Conservation (phyloP, 2,888 invertebrate species). For the Eudemis profundana region DNA sequence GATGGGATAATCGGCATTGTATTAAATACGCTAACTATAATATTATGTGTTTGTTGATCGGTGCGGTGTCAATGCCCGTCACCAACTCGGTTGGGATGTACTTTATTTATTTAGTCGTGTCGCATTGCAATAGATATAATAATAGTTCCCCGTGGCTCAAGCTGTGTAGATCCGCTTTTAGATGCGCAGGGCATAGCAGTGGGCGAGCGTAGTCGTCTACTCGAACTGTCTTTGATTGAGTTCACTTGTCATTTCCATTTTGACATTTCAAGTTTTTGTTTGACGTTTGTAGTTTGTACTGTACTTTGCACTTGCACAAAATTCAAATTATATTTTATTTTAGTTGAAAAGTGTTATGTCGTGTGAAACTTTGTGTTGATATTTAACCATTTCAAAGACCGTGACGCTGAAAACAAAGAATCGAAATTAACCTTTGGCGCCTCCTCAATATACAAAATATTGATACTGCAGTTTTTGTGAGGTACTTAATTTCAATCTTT, state of each 20-base stretch:
- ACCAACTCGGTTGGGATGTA: neutral
- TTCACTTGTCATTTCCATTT: slow-evolving; percentile 21
- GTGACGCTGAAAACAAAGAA: slow-evolving; percentile 6
- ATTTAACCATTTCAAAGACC: slow-evolving; percentile 1
- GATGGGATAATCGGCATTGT: too few species aligned
- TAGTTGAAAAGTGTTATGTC: neutral
- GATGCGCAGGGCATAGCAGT: slow-evolving; percentile 6
- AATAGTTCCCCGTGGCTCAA: slow-evolving; percentile 21
- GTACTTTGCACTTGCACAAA: slow-evolving; percentile 32
- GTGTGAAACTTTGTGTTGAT: neutral
- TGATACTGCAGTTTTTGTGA: slow-evolving; percentile 13
- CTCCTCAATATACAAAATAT: slow-evolving; percentile 22
- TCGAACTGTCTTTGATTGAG: slow-evolving; percentile 12
- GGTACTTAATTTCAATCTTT: slow-evolving; percentile 8
- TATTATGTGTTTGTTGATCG: neutral
- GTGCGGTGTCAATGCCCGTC: neutral
- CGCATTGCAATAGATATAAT: slow-evolving; percentile 7
- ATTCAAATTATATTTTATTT: slow-evolving; percentile 26
- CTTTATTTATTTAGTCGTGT: slow-evolving; percentile 6
- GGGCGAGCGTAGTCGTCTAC: slow-evolving; percentile 14
- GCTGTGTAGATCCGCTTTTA: slow-evolving; percentile 26
- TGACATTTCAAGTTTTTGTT: slow-evolving; percentile 34
- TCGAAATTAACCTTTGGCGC: slow-evolving; percentile 21
- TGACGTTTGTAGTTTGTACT: slow-evolving; percentile 37
- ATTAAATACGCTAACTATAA: too few species aligned